Base-by-base conservation (phyloP, 2,888 invertebrate genomes). In the Ophion obscuratus region DNA sequence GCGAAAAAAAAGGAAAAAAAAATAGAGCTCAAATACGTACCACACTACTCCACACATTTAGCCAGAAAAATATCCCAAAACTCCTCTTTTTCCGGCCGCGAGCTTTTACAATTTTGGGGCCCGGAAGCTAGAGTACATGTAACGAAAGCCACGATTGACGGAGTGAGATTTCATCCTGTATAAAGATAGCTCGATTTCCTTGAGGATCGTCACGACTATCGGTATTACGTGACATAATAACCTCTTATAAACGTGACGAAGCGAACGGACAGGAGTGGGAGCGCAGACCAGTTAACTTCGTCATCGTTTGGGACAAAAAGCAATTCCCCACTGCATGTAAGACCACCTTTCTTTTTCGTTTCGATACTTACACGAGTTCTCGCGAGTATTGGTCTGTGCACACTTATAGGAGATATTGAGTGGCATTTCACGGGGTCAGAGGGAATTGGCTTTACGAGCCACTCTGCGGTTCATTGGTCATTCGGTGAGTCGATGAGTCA, bases 401-500 rank as follows among this genome's bases (percentile, higher is more conserved):
- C 31, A 36, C 53, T 53, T 53, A 80, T 47, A 24, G 57, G 57
- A 80, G 40, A 27, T 74, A 80, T 79, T 36, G 66, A 62, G 57
- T 31, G 66, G 76, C 79, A 82, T 86, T 84, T 84, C 76, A 71
- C 59, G 20, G 87, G 87, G 85, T 88, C 88, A 88, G 77, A 88
- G 85, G 84, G 79, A 78, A 87, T 80, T 64, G 82, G 20, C 68
- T 84, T 47, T 80, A 81, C 80, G 88, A 84, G 80, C 83, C 85
- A 87, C 78, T 87, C 85, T 76, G 81, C 79, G 87, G 86, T 86
- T 92, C 90, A 91, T 91, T 91, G 92, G 92, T 92, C 92, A 92
- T 91, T 92, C 90, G 90, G 89, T 88, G 88, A 91, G 91, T 90
- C 90, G 89, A 90, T 92, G 91, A 93, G 88, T 92, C 92, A 92